Evolutionary conservation across 2,113 vertebrate species (phyloP).

Genomic region (Heptranchias perlo): DNA sequence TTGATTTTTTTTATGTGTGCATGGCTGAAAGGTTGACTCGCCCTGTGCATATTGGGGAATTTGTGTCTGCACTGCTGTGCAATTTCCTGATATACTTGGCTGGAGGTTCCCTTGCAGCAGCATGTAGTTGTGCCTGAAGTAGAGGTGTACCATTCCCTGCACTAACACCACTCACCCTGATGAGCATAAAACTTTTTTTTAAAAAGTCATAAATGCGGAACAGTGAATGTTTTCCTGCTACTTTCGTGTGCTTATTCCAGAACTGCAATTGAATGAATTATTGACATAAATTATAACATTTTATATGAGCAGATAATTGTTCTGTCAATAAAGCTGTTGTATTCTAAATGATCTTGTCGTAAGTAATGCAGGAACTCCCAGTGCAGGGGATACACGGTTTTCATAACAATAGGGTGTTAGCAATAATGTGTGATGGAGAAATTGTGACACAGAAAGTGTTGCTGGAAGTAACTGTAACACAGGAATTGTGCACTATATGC

Average conservation of each 20-base stretch:
- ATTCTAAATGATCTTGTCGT: neutral
- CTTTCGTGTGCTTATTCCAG: neutral
- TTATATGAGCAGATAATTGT: neutral
- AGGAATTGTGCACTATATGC: neutral
- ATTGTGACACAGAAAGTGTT: neutral
- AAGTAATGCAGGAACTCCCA: neutral
- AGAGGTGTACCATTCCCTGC: neutral
- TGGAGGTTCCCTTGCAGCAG: neutral
- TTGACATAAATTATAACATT: neutral
- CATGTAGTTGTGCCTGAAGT: too few relatives aligned
- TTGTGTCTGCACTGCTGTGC: neutral
- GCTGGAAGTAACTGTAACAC: neutral
- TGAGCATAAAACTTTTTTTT: neutral
- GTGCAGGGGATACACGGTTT: neutral
- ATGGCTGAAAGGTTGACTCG: neutral
- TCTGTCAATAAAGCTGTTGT: neutral
- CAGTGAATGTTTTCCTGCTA: neutral
- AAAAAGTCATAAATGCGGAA: neutral
- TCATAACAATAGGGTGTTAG: neutral
- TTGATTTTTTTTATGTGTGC: neutral
- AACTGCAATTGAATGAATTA: neutral
- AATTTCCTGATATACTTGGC: neutral
- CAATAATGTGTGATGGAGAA: neutral
- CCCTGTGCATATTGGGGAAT: neutral
- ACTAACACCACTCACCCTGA: neutral